Evolutionary conservation across 2,888 invertebrate genomes (phyloP).

Genomic region (Blastobasis lacticolella): DNA sequence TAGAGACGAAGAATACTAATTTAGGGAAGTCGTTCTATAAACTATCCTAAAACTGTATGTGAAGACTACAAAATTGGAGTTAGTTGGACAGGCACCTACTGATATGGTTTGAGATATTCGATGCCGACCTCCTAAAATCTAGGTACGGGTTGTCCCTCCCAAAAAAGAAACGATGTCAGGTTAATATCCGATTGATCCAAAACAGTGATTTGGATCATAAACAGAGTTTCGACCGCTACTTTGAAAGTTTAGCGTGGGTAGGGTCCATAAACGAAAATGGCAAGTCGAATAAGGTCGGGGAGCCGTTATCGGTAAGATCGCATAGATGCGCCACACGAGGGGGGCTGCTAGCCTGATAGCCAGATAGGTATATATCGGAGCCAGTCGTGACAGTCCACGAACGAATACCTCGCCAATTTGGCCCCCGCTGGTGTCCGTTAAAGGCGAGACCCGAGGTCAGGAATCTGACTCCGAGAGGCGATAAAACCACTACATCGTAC

Average conservation of each 20-base stretch:
- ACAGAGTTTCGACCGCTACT: constrained; percentile 13
- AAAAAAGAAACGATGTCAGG: not conserved
- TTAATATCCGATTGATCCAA: constrained; percentile 1
- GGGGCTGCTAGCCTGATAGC: constrained; percentile 12
- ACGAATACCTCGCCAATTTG: constrained; percentile 18
- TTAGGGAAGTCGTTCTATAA: too few relatives aligned
- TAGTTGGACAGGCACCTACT: too few relatives aligned
- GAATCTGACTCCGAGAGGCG: constrained; percentile 12
- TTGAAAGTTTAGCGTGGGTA: constrained; percentile 38
- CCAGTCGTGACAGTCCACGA: not conserved
- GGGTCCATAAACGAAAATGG: constrained; percentile 38
- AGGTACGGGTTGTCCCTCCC: too few relatives aligned
- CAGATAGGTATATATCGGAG: constrained; percentile 7
- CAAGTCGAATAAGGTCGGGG: constrained; percentile 38
- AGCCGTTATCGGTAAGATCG: constrained; percentile 37
- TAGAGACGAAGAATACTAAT: too few relatives aligned
- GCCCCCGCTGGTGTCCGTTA: constrained; percentile 20
- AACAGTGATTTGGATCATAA: constrained; percentile 2
- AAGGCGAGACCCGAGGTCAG: constrained; percentile 25
- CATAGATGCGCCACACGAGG: constrained; percentile 17
- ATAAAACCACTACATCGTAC: too few relatives aligned
- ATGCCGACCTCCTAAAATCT: too few relatives aligned
- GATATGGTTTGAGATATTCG: too few relatives aligned
- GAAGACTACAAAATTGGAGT: too few relatives aligned
- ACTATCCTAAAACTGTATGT: too few relatives aligned